Base-by-base conservation (phyloP, 2,113 vertebrate genomes). In the Clupea harengus region DNA sequence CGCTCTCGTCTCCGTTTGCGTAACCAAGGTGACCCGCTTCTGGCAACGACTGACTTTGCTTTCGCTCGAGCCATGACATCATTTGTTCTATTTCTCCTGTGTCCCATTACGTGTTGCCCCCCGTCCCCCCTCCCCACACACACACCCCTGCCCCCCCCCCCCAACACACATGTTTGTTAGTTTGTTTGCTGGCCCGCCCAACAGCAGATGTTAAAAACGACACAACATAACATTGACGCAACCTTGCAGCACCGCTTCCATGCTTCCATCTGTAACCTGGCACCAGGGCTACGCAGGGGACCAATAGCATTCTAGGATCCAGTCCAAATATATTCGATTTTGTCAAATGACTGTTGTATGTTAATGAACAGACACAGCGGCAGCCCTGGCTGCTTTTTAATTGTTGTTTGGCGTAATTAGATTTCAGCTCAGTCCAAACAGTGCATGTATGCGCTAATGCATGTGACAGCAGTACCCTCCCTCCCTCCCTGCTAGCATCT, bases 101-200 rank as follows among this genome's bases (percentile, higher is more conserved):
- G 84, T 22, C 81, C 84, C 84, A 86, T 89, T 86, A 87, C 39
- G 46, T 13, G 52, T 18, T 84, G 0, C 18, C n/a, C 64, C 64
- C 64, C 64, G 2, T 1, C n/a, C 64, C 10, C 9, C 72, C 72
- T 44, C 78, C 22, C 49, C 54, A 81, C 25, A 39, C n/a, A 10
- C 17, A 72, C n/a, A 72, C 57, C 5, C 22, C 22, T n/a, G 20
- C 8, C 10, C 18, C 28, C 13, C 28, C 9, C 25, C 72, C 75
- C 39, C 75, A 44, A 64, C 54, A 83, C 25, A 47, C n/a, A 6
- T 22, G 28, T 25, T 80, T 8, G 15, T 44, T 39, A 18, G 7
- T 72, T n/a, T 82, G 45, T 84, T 25, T 81, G 32, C 22, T 64
- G 11, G 18, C 72, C 72, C 1, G 22, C 28, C 64, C 72, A 39